Evolutionary conservation across 2,113 vertebrate genomes (phyloP), one percentile per base, ranked within the genome.

Genomic region (Silurus asotus): DNA sequence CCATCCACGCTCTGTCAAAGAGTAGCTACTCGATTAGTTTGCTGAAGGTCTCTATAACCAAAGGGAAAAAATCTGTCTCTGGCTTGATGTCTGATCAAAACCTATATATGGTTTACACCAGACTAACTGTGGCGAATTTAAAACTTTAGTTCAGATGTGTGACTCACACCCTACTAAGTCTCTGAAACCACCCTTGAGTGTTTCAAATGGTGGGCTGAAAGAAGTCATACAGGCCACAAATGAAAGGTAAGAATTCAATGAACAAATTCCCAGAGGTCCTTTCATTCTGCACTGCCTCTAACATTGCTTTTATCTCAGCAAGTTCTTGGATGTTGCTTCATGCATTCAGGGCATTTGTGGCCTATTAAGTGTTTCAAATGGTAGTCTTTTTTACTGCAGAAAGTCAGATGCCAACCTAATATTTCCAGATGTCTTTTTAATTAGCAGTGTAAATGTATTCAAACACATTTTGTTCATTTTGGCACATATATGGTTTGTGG

Each of bases 11-110:
- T 55, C 88, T 87, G 86, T 84, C 86, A 78, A 89, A 90, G 88
- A 91, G 85, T 87, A 92, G 85, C 88, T 91, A 90, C 89, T 92
- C 92, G 88, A 93, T 94, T 92, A 88, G 90, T 91, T 86, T 81
- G 48, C 77, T 45, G 8, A 62, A 19, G 70, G 17, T n/a, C 28
- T 14, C 64, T 81, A 79, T 75, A 25, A 80, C 20, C 82, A 55
- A 75, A 84, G 13, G 70, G 61, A 77, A 64, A 37, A 80, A 77
- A 83, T 85, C 45, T 82, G 45, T 88, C 20, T 83, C 62, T 77
- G 49, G 55, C 74, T 88, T 80, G 58, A 64, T 88, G 86, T 85
- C 85, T 89, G 89, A 91, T 90, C 86, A 80, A 88, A 75, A 20
- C 81, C 81, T 80, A 84, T 69, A 88, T 85, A 88, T 86, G 86